A percentile compares a stretch with the other conserved stretches of the same genome.
phyloP scores from a whole-genome alignment of 92 coral and sea anemone genomes.

The Paragorgia papillata region DNA sequence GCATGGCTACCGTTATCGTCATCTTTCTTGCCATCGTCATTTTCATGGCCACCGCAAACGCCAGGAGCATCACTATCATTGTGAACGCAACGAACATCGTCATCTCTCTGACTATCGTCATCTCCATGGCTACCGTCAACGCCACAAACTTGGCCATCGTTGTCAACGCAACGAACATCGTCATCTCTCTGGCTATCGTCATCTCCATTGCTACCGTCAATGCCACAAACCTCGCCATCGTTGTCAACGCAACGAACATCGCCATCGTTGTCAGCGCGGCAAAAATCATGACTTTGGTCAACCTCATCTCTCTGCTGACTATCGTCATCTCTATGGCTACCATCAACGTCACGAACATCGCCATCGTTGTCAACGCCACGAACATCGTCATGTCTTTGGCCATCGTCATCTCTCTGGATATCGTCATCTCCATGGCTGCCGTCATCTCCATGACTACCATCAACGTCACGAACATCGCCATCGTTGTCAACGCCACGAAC shows the following conservation, averaged over 20 bases:
- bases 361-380: constrained; percentile 69
- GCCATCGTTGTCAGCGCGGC: constrained; percentile 70
- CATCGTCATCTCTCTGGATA: constrained; percentile 71
- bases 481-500: constrained; percentile 71
- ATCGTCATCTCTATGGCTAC: too few species aligned
- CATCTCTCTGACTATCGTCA: constrained; percentile 70
- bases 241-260: constrained; percentile 73
- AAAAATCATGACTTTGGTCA: constrained; percentile 73
- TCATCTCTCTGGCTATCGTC: constrained; percentile 76
- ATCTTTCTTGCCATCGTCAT: not conserved
- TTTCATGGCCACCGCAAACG: not conserved
- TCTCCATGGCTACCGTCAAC: constrained; percentile 78
- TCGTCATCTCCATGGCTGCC: too few species aligned
- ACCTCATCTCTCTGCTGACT: too few species aligned
- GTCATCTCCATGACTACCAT: too few species aligned
- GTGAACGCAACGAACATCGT: not conserved
- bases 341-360: too few species aligned
- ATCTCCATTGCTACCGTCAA: too few species aligned
- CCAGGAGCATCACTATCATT: not conserved
- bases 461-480: too few species aligned
- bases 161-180: constrained; percentile 73
- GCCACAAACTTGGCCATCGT: constrained; percentile 83
- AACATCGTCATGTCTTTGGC: constrained; percentile 66
- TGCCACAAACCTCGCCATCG: too few species aligned
- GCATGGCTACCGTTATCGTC: not conserved